These are phyloP conservation scores for Holotrichia oblita DNA, from an alignment of 1,140 invertebrate species.

Conservation along the genomic window DNA sequence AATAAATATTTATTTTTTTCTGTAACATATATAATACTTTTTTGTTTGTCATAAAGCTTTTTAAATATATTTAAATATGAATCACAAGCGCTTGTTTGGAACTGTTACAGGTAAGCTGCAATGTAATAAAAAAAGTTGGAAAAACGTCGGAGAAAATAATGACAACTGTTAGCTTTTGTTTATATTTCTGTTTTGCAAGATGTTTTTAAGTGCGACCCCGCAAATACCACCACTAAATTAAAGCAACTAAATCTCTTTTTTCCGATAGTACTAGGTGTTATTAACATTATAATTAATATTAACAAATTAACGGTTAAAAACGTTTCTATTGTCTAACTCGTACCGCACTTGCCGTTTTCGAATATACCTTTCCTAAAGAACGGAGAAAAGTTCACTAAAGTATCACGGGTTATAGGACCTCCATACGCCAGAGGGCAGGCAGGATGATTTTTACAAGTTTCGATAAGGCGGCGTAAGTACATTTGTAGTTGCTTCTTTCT, in stretches of 20 bases:
- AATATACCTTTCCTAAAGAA: slow-evolving; percentile 90
- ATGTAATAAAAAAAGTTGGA: neutral
- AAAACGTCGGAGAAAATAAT: neutral
- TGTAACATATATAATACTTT: slow-evolving; percentile 1
- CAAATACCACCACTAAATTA: slow-evolving; percentile 34
- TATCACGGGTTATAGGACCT: slow-evolving; percentile 73
- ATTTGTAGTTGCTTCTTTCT: slow-evolving; percentile 77
- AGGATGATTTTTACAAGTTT: slow-evolving; percentile 74
- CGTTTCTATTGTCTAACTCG: slow-evolving; percentile 62
- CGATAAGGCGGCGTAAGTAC: slow-evolving; percentile 77
- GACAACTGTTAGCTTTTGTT: neutral
- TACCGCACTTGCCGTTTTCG: slow-evolving; percentile 85
- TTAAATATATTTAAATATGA: neutral
- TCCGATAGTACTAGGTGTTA: slow-evolving; percentile 18
- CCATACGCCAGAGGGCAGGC: slow-evolving; percentile 77
- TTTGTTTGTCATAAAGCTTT: neutral
- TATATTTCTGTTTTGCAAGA: neutral
- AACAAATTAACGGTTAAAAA: slow-evolving; percentile 36
- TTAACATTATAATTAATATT: neutral
- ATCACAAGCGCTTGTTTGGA: neutral
- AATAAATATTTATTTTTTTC: slow-evolving; percentile 2
- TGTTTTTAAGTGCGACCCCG: slow-evolving; percentile 26
- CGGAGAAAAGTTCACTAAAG: slow-evolving; percentile 80
- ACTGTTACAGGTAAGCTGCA: neutral
- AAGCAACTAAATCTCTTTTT: slow-evolving; percentile 19